Conservation (phyloP, 2,113 vertebrate genomes). For the Pteronura brasiliensis region DNA sequence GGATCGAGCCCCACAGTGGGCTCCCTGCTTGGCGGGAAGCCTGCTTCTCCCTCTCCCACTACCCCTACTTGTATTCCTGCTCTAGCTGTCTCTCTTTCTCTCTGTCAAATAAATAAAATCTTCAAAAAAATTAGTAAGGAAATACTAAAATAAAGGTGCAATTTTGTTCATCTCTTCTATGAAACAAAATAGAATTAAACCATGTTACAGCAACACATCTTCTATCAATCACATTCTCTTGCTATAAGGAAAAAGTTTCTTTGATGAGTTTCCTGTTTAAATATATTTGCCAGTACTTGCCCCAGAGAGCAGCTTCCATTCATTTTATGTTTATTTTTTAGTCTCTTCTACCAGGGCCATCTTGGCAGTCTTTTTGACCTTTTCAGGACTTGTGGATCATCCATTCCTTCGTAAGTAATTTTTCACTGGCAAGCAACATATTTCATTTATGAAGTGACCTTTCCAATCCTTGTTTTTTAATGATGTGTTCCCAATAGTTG, state of each 20-base stretch:
- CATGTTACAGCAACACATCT: not conserved
- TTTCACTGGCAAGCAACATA: slow-evolving; percentile 48
- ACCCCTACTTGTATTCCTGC: too few species aligned
- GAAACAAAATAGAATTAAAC: not conserved
- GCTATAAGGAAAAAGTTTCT: not conserved
- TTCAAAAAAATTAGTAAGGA: not conserved
- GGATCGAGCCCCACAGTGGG: too few species aligned
- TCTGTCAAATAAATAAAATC: too few species aligned
- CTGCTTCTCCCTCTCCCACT: too few species aligned
- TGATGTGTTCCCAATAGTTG: not conserved
- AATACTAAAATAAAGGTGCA: not conserved
- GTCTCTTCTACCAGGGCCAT: not conserved
- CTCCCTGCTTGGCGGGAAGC: too few species aligned
- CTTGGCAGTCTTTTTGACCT: slow-evolving; percentile 43
- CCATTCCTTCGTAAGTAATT: slow-evolving; percentile 40
- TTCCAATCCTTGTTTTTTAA: slow-evolving; percentile 59
- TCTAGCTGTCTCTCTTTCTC: too few species aligned
- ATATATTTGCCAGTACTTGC: slow-evolving; percentile 23
- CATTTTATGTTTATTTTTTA: slow-evolving; percentile 38
- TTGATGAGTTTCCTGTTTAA: slow-evolving; percentile 29
- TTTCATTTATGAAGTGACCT: slow-evolving; percentile 55
- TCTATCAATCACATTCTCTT: not conserved
- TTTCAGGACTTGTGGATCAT: slow-evolving; percentile 16
- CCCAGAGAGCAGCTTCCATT: not conserved
- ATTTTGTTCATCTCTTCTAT: not conserved